Evolutionary conservation across 2,797 vertebrate species (phyloP).

Genomic region (Sebastes jordani): DNA sequence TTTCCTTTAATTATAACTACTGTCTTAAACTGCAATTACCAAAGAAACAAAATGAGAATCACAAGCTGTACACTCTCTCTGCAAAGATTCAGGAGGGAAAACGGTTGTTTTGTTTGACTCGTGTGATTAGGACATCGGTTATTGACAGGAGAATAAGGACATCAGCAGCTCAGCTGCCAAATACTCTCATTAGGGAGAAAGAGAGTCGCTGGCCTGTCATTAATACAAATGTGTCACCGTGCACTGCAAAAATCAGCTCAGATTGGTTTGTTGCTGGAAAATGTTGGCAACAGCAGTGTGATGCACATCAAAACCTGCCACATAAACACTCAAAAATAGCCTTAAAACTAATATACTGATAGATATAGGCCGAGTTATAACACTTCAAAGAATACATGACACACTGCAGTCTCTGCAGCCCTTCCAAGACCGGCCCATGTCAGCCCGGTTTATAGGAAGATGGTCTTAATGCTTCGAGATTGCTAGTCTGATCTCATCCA

Average conservation of each 20-base stretch:
- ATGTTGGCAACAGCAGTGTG: neutral
- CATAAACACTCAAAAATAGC: neutral
- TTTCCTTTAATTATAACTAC: slow-evolving; percentile 1
- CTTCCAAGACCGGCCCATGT: neutral
- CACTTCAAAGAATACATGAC: neutral
- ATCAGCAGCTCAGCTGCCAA: slow-evolving; percentile 40
- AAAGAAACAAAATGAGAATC: neutral
- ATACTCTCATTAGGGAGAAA: slow-evolving; percentile 43
- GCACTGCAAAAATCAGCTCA: neutral
- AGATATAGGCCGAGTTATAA: neutral
- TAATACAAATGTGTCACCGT: neutral
- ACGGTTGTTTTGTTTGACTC: neutral
- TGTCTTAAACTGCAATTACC: neutral
- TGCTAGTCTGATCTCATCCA: slow-evolving; percentile 23
- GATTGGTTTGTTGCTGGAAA: neutral
- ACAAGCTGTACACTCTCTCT: neutral
- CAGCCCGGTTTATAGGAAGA: slow-evolving; percentile 2
- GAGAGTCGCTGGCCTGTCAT: neutral
- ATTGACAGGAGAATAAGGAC: slow-evolving; percentile 28
- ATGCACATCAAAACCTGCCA: neutral
- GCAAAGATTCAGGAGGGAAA: neutral
- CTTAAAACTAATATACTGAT: neutral
- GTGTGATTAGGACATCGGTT: slow-evolving; percentile 15
- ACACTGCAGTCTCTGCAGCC: neutral
- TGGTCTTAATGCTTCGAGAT: slow-evolving; percentile 27